phyloP scores from a whole-genome alignment of 2,888 invertebrate species.

The Cremastobaeus sp. region DNA sequence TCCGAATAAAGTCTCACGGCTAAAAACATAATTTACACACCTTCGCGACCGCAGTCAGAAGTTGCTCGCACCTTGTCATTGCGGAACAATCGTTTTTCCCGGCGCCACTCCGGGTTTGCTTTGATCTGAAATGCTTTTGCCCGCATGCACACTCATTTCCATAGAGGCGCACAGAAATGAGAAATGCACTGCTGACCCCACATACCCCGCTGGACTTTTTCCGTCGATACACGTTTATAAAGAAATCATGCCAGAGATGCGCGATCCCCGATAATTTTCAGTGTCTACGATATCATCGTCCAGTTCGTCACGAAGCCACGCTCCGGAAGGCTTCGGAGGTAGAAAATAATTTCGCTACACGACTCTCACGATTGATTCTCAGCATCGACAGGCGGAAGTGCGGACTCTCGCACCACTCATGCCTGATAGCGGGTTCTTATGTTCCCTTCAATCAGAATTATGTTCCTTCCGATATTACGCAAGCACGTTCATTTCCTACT shows the following conservation, averaged over 20 bases:
- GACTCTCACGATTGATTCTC: conserved; percentile 62
- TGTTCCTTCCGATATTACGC: conserved; percentile 54
- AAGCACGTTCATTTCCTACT: conserved; percentile 50
- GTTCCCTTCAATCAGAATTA: conserved; percentile 54
- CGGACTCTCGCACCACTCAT: conserved; percentile 43
- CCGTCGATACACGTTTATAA: conserved; percentile 64
- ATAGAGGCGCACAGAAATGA: conserved; percentile 21
- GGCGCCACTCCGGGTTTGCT: conserved; percentile 24
- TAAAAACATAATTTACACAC: conserved; percentile 41
- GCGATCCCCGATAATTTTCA: conserved; percentile 68
- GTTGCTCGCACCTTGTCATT: conserved; percentile 38
- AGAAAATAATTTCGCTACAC: conserved; percentile 66
- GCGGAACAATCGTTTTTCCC: conserved; percentile 17
- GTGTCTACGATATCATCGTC: conserved; percentile 68
- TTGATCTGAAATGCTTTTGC: conserved; percentile 26
- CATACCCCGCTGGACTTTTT: conserved; percentile 56
- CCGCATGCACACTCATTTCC: conserved; percentile 26
- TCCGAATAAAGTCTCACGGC: conserved; percentile 34
- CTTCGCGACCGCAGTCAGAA: conserved; percentile 26
- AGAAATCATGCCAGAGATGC: conserved; percentile 68
- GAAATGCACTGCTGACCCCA: conserved; percentile 55
- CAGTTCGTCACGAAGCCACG: conserved; percentile 66
- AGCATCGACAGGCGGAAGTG: conserved; percentile 59
- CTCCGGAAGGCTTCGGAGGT: conserved; percentile 53
- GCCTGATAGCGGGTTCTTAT: conserved; percentile 49